A percentile compares a stretch with the other conserved stretches of the same genome.
Conservation (phyloP, 2,113 vertebrate species). For the Callaeas wilsoni region DNA sequence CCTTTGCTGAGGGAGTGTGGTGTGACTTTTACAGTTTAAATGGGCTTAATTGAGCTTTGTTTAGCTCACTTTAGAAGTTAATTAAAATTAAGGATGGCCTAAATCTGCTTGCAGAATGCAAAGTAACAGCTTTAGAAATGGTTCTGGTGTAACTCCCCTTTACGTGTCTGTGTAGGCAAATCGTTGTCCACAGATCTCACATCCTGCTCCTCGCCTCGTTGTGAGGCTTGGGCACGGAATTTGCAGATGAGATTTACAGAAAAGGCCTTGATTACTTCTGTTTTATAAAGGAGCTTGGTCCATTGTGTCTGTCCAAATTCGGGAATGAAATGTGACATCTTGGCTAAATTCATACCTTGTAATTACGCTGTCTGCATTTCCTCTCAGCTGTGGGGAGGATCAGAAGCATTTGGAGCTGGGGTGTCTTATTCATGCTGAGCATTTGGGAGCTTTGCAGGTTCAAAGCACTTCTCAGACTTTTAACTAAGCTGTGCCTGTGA, state of each 20-base stretch:
- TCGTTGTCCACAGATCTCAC: background rate
- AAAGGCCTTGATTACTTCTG: conserved; percentile 36
- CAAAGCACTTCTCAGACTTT: conserved; percentile 33
- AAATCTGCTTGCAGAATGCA: conserved; percentile 20
- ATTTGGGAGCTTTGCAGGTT: conserved; percentile 22
- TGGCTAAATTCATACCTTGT: conserved; percentile 36
- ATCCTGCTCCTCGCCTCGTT: background rate
- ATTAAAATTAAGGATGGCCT: conserved; percentile 37
- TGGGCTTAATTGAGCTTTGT: conserved; percentile 41
- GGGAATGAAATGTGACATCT: conserved; percentile 16
- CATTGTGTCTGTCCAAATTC: conserved; percentile 5
- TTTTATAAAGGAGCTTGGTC: background rate
- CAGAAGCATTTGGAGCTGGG: conserved; percentile 2
- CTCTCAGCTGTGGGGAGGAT: conserved; percentile 47
- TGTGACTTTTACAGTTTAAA: background rate
- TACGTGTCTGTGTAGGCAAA: background rate
- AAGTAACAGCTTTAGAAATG: conserved; percentile 14
- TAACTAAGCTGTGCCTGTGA: conserved; percentile 38
- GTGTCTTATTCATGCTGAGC: conserved; percentile 3
- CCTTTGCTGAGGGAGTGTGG: background rate
- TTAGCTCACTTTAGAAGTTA: conserved; percentile 19
- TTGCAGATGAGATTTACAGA: conserved; percentile 33
- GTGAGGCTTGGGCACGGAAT: background rate
- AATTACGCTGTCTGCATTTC: conserved; percentile 43
- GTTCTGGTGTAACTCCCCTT: background rate